Evolutionary conservation across 2,113 vertebrate genomes (phyloP), one percentile per base, ranked within the genome.

Genomic region (Lampris incognitus): DNA sequence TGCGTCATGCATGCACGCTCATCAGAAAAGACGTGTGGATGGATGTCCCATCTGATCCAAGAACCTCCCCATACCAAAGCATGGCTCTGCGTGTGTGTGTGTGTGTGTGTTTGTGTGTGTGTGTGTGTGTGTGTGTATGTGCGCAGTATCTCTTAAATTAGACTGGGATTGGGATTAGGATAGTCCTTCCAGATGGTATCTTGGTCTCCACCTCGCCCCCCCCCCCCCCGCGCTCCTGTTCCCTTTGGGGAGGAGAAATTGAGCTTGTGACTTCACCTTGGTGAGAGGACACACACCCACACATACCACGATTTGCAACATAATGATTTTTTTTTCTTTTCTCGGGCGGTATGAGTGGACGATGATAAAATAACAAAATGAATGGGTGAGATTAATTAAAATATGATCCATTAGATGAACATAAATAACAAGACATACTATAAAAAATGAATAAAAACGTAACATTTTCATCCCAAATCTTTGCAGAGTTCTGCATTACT

Each of bases 41-140:
- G 67, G 1, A 69, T 73, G 66, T 84, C 73, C 67, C 58, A 74
- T 87, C 70, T 82, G 71, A 79, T 85, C 71, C 80, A 3, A 52
- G 72, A n/a, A 36, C 61, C 57, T 74, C 71, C 67, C 60, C n/a
- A 74, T 78, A 79, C 67, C 72, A 82, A 69, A 59, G 64, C 69
- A 50, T 37, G 50, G 63, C 66, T 85, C 71, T 9, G 38, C 2
- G 76, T 9, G 68, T 74, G 68, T 63, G 44, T 46, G 44, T 7
- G 4, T 73, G 46, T 52, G 39, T 69, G 39, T 50, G 50, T n/a
- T 60, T 52, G 11, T 37, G 4, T 61, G 8, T 68, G 9, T 57
- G 3, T 46, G 51, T 52, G 7, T 38, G 61, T 42, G 4, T 68
- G 51, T 55, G 64, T 36, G 71, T 65, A 13, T 46, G n/a, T 69